Base-by-base conservation (phyloP, 2,113 vertebrate species). In the Ammospiza nelsoni region DNA sequence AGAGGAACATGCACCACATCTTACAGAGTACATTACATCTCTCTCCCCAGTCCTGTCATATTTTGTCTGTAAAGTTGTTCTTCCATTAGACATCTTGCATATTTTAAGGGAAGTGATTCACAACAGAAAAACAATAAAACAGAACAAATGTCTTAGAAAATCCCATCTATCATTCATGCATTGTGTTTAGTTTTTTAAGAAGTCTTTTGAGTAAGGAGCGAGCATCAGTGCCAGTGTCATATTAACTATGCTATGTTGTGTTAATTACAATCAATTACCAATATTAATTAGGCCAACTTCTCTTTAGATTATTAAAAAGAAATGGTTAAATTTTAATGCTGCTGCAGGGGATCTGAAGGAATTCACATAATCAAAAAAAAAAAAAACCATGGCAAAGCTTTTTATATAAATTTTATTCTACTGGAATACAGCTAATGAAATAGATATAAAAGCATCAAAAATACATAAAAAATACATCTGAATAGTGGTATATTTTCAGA, bases 41-140 rank as follows among this genome's bases (percentile, higher is more conserved):
- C 1, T 0, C 29, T 88, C 35, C 28, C 46, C 55, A 59, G 14
- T 77, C 29, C 48, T 66, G 46, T 67, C 39, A 19, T 39, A 73
- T 81, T 82, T 76, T 90, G 46, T 51, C 63, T 67, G 55, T 71
- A 49, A 88, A 68, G 52, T 21, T 90, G 71, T 94, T 92, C 72
- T 86, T 83, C 85, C 51, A 57, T 91, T 92, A 86, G 51, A 43
- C 43, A 63, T 90, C 63, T 80, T 95, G 63, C 55, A 66, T 94
- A 91, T 94, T 95, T 95, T 83, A 96, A 85, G 55, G 69, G 39
- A 72, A 77, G 35, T 52, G 59, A 51, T 92, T 95, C n/a, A 74
- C 67, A 94, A 63, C 86, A 74, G 75, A 58, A 80, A 90, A 95
- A 91, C 62, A 92, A 57, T 75, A 68, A 92, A 95, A 13, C 12